phyloP scores from a whole-genome alignment of 2,113 vertebrate species.

The Bubo blakistoni region DNA sequence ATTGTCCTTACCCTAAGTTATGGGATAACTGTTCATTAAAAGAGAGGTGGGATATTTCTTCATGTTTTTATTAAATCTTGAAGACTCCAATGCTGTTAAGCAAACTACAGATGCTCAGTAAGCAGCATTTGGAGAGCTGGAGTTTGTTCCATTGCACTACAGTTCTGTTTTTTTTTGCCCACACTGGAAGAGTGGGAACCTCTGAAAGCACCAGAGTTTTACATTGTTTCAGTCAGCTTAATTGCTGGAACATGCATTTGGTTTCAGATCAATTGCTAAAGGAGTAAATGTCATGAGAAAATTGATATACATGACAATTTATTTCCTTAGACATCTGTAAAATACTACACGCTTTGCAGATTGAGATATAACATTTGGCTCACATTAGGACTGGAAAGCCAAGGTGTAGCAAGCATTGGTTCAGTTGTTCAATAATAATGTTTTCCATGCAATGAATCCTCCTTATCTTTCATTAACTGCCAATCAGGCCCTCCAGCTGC shows the following conservation, averaged over 20 bases:
- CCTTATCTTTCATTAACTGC: slow-evolving; percentile 46
- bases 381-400: background rate
- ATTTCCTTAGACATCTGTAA: slow-evolving; percentile 40
- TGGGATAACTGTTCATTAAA: background rate
- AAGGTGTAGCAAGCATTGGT: slow-evolving; percentile 4
- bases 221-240: slow-evolving; percentile 5
- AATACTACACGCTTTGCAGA: background rate
- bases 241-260: slow-evolving; percentile 21
- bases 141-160: background rate
- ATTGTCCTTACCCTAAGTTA: background rate
- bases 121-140: background rate
- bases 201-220: background rate
- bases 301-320: slow-evolving; percentile 8
- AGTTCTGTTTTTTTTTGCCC: background rate
- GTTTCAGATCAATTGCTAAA: slow-evolving; percentile 47
- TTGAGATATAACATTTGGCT: slow-evolving; percentile 47
- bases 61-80: background rate
- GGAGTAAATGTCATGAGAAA: slow-evolving; percentile 30
- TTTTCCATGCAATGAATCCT: slow-evolving; percentile 44
- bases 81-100: background rate
- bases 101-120: background rate
- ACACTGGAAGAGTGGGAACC: background rate
- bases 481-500: background rate
- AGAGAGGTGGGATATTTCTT: background rate
- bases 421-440: slow-evolving; percentile 16